phyloP scores from a whole-genome alignment of 2,797 vertebrate species.

The Rhynchotus rufescens region DNA sequence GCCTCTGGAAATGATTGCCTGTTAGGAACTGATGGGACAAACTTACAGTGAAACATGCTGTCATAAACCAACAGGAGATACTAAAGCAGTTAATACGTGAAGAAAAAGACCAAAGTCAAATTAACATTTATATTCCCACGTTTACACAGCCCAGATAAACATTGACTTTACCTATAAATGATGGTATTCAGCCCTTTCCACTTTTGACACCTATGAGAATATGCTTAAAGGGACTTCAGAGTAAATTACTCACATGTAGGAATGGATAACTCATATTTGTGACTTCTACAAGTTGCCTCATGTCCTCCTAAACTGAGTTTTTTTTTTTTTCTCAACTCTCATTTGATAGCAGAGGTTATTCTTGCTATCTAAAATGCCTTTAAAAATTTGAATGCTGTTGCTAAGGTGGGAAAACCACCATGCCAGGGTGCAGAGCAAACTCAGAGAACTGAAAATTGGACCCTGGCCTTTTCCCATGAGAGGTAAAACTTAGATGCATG shows the following conservation, averaged over 20 bases:
- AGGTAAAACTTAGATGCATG: neutral
- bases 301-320: neutral
- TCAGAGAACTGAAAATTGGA: neutral
- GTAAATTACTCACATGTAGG: neutral
- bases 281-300: neutral
- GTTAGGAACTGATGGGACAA: neutral
- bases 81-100: neutral
- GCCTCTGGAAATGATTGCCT: neutral
- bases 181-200: neutral
- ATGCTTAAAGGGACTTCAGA: constrained; percentile 22
- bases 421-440: rapidly evolving
- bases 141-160: neutral
- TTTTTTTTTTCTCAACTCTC: neutral
- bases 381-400: neutral
- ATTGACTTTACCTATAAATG: constrained; percentile 10
- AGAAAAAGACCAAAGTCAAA: neutral
- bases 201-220: neutral
- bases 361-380: neutral
- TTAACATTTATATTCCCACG: neutral
- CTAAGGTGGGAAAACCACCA: neutral
- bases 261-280: neutral
- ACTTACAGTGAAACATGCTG: neutral
- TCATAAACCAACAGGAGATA: neutral
- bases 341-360: neutral
- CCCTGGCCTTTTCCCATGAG: rapidly evolving